Conservation (phyloP, 2,797 vertebrate species). For the Bufotes viridis region DNA sequence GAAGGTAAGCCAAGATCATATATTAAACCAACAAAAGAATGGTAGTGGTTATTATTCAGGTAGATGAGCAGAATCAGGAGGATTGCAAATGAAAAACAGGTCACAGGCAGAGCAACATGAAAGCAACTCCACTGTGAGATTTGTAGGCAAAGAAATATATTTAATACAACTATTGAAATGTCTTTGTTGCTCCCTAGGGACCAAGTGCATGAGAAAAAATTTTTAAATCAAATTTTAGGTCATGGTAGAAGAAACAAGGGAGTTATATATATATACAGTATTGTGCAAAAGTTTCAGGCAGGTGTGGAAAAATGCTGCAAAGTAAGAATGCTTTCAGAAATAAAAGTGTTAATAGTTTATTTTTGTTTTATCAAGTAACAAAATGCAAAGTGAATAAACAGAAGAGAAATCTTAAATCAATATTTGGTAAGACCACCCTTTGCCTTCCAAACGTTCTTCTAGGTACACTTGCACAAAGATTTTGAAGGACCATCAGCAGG, state of each 20-base stretch:
- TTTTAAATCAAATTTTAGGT: slow-evolving; percentile 35
- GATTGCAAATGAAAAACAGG: slow-evolving; percentile 52
- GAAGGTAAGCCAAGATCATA: slow-evolving; percentile 20
- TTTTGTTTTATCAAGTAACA: too few species aligned
- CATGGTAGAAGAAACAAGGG: background rate
- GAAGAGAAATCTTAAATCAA: too few species aligned
- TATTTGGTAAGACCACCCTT: too few species aligned
- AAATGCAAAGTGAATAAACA: too few species aligned
- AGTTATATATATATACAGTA: background rate
- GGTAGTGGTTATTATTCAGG: slow-evolving; percentile 47
- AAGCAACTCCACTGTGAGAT: slow-evolving; percentile 51
- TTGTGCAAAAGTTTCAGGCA: too few species aligned
- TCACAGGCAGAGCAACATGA: slow-evolving; percentile 50
- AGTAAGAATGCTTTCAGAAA: too few species aligned
- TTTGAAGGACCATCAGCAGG: too few species aligned
- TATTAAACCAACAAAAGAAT: slow-evolving; percentile 48
- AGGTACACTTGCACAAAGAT: too few species aligned
- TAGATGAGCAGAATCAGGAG: slow-evolving; percentile 45
- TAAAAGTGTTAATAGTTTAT: too few species aligned
- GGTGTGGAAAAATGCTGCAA: too few species aligned
- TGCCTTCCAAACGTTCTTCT: too few species aligned
- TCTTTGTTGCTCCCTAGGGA: slow-evolving; percentile 37
- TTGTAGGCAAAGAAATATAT: slow-evolving; percentile 44
- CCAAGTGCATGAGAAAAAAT: slow-evolving; percentile 3
- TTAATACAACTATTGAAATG: slow-evolving; percentile 41